Evolutionary conservation across 2,797 vertebrate genomes (phyloP).

Genomic region (Adrianichthys oophorus): DNA sequence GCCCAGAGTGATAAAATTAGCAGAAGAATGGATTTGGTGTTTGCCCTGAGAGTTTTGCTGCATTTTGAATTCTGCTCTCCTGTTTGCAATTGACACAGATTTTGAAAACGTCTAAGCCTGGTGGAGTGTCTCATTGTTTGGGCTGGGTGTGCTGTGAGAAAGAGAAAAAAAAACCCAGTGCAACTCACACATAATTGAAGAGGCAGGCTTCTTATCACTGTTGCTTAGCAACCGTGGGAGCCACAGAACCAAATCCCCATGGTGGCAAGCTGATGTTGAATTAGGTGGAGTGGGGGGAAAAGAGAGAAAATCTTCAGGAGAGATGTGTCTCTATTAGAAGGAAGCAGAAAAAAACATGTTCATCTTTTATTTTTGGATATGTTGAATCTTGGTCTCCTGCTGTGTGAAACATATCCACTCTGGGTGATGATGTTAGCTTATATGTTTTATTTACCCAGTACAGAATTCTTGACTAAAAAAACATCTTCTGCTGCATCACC

Average conservation of each 20-base stretch:
- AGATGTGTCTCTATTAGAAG: conserved; percentile 45
- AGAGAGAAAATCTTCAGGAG: conserved; percentile 57
- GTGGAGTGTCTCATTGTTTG: conserved; percentile 70
- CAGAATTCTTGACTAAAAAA: too few relatives aligned
- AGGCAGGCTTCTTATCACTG: conserved; percentile 80
- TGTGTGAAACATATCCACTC: conserved; percentile 8
- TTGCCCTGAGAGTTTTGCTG: too few relatives aligned
- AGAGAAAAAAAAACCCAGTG: conserved; percentile 61
- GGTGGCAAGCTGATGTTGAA: conserved; percentile 75
- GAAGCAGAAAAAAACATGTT: conserved; percentile 33
- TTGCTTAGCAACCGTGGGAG: conserved; percentile 81
- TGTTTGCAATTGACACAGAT: conserved; percentile 44
- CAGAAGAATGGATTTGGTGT: too few relatives aligned
- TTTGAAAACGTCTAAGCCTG: conserved; percentile 27
- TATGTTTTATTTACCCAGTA: too few relatives aligned
- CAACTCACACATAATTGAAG: conserved; percentile 60
- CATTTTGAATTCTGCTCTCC: too few relatives aligned
- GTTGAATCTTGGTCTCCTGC: conserved; percentile 18
- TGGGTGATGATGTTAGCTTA: conserved; percentile 1
- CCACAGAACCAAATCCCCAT: conserved; percentile 76
- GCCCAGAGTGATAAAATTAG: too few relatives aligned
- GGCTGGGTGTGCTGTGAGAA: conserved; percentile 66
- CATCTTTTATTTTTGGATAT: conserved; percentile 40
- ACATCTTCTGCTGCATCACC: too few relatives aligned
- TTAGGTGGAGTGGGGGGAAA: conserved; percentile 58